A percentile compares a stretch with the other conserved stretches of the same genome.
phyloP scores from a whole-genome alignment of 2,113 vertebrate genomes.

The Myocastor coypus region DNA sequence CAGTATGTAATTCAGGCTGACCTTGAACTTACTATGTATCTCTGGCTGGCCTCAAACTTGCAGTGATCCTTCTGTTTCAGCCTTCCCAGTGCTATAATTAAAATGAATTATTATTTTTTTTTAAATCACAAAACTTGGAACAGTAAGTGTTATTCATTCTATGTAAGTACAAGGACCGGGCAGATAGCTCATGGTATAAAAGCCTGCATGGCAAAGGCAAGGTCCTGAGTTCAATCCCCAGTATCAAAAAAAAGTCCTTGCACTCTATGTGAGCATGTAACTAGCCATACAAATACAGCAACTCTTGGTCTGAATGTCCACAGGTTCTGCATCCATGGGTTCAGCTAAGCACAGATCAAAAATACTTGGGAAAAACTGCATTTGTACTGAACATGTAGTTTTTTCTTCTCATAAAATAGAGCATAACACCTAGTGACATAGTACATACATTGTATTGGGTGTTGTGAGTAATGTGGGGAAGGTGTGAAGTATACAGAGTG shows the following conservation, averaged over 20 bases:
- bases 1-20: not conserved
- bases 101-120: not conserved
- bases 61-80: not conserved
- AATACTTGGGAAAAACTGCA: not conserved
- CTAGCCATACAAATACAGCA: not conserved
- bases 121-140: slow-evolving; percentile 6
- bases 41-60: not conserved
- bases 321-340: not conserved
- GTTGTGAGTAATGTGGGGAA: not conserved
- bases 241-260: too few species aligned
- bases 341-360: not conserved
- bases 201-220: too few species aligned
- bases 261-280: not conserved
- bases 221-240: too few species aligned
- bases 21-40: not conserved
- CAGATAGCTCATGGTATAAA: too few species aligned
- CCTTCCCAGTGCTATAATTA: not conserved
- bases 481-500: not conserved
- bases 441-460: not conserved
- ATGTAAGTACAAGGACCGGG: not conserved
- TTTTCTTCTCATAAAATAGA: not conserved
- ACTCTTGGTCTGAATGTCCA: not conserved
- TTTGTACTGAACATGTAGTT: not conserved
- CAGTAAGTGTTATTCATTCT: slow-evolving; percentile 13
- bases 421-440: not conserved